Evolutionary conservation across 1,140 invertebrate genomes (phyloP).

Genomic region (Drosophila bipectinata): DNA sequence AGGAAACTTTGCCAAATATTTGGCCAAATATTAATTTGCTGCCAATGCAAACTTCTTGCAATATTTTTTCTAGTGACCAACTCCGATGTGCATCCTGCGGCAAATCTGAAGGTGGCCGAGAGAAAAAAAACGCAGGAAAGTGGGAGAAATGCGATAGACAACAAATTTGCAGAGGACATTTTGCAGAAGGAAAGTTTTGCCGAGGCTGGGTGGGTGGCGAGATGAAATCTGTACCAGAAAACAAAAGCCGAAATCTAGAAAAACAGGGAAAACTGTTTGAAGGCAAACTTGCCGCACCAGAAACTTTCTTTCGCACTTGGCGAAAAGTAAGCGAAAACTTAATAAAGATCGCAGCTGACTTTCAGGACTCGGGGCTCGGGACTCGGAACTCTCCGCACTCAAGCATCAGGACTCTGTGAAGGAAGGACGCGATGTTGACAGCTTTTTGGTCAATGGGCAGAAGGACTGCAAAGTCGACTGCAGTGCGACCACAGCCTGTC

Average conservation of each 20-base stretch:
- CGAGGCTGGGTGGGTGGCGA: constrained; percentile 24
- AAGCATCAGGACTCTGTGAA: constrained; percentile 16
- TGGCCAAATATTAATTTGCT: constrained; percentile 48
- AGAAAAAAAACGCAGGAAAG: constrained; percentile 13
- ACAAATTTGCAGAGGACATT: constrained; percentile 67
- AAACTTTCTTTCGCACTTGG: constrained; percentile 75
- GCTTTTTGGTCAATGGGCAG: constrained; percentile 63
- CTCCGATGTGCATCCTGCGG: constrained; percentile 1
- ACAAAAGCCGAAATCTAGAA: constrained; percentile 80
- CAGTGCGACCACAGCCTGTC: constrained; percentile 72
- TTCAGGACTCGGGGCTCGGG: constrained; percentile 3
- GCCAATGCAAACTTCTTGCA: constrained; percentile 42
- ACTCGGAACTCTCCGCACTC: constrained; percentile 7
- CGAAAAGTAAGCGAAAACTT: constrained; percentile 82
- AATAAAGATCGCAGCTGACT: constrained; percentile 78
- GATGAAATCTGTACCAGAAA: constrained; percentile 81
- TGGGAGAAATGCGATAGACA: constrained; percentile 47
- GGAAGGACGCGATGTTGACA: constrained; percentile 37
- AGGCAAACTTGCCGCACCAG: constrained; percentile 61
- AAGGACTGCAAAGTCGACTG: constrained; percentile 17
- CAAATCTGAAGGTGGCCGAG: constrained; percentile 21
- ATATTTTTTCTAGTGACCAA: constrained; percentile 16
- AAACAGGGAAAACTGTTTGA: constrained; percentile 77
- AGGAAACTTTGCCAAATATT: constrained; percentile 39
- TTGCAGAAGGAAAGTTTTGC: constrained; percentile 9